Conservation (phyloP, 2,113 vertebrate genomes). For the Dicentrarchus labrax region DNA sequence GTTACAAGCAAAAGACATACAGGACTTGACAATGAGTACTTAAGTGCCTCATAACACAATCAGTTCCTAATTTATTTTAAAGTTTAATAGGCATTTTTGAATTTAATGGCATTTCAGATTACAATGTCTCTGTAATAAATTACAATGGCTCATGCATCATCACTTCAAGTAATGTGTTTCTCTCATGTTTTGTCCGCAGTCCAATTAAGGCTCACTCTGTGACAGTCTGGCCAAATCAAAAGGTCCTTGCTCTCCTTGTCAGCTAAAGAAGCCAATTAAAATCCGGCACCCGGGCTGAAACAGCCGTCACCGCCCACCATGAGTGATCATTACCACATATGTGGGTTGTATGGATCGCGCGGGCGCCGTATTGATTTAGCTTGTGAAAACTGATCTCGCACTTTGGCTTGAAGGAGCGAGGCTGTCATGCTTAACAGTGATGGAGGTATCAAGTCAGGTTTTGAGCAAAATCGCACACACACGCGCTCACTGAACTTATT, state of each 20-base stretch:
- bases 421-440: neutral
- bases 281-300: conserved; percentile 6
- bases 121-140: conserved; percentile 54
- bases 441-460: conserved; percentile 21
- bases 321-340: conserved; percentile 46
- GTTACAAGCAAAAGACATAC: conserved; percentile 22
- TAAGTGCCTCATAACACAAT: conserved; percentile 58
- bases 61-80: conserved; percentile 61
- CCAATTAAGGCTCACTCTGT: conserved; percentile 62
- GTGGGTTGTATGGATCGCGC: conserved; percentile 8
- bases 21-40: conserved; percentile 24
- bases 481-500: neutral
- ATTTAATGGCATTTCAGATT: conserved; percentile 66
- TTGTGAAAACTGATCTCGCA: conserved; percentile 9
- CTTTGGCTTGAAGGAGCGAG: neutral
- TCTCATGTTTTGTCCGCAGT: conserved; percentile 49
- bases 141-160: conserved; percentile 53
- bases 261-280: conserved; percentile 67
- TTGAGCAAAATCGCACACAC: neutral
- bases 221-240: conserved; percentile 65
- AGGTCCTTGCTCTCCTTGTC: conserved; percentile 49
- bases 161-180: conserved; percentile 59
- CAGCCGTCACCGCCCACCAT: conserved; percentile 33
- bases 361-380: conserved; percentile 40
- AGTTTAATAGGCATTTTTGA: conserved; percentile 70